Percentiles rank a stretch among this genome's conserved stretches.
Evolutionary conservation across 35 echinoderm and acorn worm species (phyloP).

Genomic region (Ptychodera flava): DNA sequence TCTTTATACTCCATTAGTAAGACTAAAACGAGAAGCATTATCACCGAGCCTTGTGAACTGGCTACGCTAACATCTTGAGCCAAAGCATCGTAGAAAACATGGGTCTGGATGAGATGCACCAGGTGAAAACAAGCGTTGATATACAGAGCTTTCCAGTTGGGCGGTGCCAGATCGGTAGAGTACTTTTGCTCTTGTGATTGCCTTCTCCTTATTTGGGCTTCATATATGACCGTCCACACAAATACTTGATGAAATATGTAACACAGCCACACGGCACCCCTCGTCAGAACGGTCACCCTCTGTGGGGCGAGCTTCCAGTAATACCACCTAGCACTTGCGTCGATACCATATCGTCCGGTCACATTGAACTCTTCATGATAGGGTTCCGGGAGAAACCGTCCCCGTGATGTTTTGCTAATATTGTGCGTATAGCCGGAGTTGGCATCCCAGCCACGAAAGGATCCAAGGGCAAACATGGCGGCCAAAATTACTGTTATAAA

Average conservation of each 20-base stretch:
- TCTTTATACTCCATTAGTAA: slow-evolving; percentile 78
- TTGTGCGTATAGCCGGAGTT: slow-evolving; percentile 76
- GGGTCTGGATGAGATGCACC: slow-evolving; percentile 69
- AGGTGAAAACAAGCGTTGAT: slow-evolving; percentile 64
- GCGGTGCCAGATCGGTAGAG: slow-evolving; percentile 31
- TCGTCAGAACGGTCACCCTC: slow-evolving; percentile 36
- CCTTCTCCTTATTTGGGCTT: slow-evolving; percentile 52
- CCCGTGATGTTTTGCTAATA: slow-evolving; percentile 45
- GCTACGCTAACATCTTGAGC: slow-evolving; percentile 76
- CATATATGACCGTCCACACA: slow-evolving; percentile 72
- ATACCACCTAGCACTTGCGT: slow-evolving; percentile 59
- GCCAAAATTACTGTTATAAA: slow-evolving; percentile 51
- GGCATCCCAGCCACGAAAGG: slow-evolving; percentile 67
- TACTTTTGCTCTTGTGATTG: slow-evolving; percentile 29
- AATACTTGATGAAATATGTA: slow-evolving; percentile 71
- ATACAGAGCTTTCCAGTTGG: slow-evolving; percentile 49
- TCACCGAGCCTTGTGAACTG: slow-evolving; percentile 74
- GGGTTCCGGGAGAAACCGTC: slow-evolving; percentile 73
- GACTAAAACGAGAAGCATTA: slow-evolving; percentile 73
- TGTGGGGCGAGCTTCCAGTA: slow-evolving; percentile 73
- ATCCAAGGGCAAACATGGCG: slow-evolving; percentile 44
- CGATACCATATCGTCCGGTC: slow-evolving; percentile 35
- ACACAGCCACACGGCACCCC: slow-evolving; percentile 62
- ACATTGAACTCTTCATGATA: slow-evolving; percentile 41
- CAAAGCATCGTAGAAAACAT: slow-evolving; percentile 69